Conservation (phyloP, 1,140 invertebrate genomes). For the Paralvinella palmiformis region DNA sequence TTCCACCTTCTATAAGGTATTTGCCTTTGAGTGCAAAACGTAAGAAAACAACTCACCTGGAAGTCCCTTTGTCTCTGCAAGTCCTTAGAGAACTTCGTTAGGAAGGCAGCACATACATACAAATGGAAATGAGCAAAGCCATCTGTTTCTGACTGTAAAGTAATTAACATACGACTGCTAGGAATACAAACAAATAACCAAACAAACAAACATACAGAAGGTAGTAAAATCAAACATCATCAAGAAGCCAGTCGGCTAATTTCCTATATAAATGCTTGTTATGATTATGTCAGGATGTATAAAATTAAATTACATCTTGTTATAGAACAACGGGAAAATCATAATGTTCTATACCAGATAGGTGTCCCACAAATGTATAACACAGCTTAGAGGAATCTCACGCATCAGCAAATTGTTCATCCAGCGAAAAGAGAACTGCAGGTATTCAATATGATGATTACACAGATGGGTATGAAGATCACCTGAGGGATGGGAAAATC, state of each 20-base stretch:
- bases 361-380: constrained; percentile 99
- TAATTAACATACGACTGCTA: constrained; percentile 17
- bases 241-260: no score
- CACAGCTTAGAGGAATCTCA: constrained; percentile 93
- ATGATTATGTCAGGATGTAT: no score
- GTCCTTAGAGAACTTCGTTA: constrained; percentile 88
- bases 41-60: constrained; percentile 62
- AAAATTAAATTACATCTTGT: no score
- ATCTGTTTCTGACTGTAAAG: constrained; percentile 72
- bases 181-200: no score
- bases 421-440: constrained; percentile 99
- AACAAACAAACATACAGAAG: no score
- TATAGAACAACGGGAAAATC: no score
- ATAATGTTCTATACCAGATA: constrained; percentile 86
- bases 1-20: no score
- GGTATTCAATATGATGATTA: constrained; percentile 89
- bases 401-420: constrained; percentile 99
- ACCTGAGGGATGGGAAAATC: constrained; percentile 5
- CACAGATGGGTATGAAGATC: constrained; percentile 85
- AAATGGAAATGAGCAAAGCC: constrained; percentile 95
- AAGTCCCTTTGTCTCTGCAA: constrained; percentile 90
- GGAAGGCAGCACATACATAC: constrained; percentile 97
- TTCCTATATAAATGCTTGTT: no score
- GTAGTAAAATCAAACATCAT: no score
- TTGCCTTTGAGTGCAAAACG: no score